Base-by-base conservation (phyloP, 1,140 invertebrate genomes). In the Tetranychus cinnabarinus region DNA sequence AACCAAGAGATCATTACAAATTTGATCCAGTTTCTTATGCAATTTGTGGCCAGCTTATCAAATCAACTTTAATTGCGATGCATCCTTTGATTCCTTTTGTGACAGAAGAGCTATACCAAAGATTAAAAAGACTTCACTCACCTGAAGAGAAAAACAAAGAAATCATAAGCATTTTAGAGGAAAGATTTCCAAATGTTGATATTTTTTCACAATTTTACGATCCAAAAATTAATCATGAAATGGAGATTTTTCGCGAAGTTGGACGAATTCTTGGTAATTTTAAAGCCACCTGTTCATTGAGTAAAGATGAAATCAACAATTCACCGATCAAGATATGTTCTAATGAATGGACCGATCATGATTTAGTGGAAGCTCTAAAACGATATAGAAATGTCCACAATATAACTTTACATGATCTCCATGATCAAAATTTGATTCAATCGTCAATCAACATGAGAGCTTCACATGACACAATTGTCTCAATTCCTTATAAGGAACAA, bases 71-170 rank as follows among this genome's bases (percentile, higher is more conserved):
- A 7, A 77, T 86, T 61, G 74, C 98, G 46, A 76, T 98, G 1
- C 86, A 86, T 63, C 95, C 95, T 0, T 88, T 98, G 69, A 99
- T 99, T 95, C 96, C 96, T 0, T 98, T 92, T 72, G 81, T 99
- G 55, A 88, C 88, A 0, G 95, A 99, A 76, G 95, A 98, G 73
- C 75, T 99, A 36, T 98, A 82, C 73, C 92, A 98, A 74, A 78
- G 91, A 23, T 78, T 97, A 23, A 31, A 39, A 57, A n/a, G 6
- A 4, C 39, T 6, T 42, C 39, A 42, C 5, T 42, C 39, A 42
- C 35, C 36, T 35, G 10, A 34, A 33, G 5, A 56, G 3, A 6
- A 7, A 15, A 56, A 23, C 23, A 33, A 15, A 6, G 6, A 6
- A 34, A 33, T 34, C 36, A 10, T 5, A 56, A 56, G 55, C 34